These are phyloP conservation scores for Dione juno DNA, from an alignment of 2,888 invertebrate species.

Conservation along the genomic window DNA sequence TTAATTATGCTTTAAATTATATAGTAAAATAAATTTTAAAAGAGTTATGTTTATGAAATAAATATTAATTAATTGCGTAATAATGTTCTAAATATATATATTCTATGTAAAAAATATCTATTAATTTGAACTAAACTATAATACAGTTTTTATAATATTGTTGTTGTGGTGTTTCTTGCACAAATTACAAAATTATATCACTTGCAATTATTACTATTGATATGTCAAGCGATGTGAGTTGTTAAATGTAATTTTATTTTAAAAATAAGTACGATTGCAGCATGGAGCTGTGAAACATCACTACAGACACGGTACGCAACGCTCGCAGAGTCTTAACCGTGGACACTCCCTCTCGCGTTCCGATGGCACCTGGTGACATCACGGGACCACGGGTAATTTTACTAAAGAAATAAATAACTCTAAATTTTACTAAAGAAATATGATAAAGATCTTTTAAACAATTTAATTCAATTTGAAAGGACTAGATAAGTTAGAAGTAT, in stretches of 20 bases:
- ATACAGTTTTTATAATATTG: neutral
- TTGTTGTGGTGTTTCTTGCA: neutral
- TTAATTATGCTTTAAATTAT: constrained; percentile 17
- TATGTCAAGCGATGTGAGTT: no score
- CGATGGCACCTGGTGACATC: constrained; percentile 92
- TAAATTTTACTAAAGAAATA: neutral
- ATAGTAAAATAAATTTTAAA: constrained; percentile 7
- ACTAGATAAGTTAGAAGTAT: no score
- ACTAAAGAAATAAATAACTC: neutral
- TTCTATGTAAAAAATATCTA: neutral
- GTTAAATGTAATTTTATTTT: neutral
- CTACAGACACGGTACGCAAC: constrained; percentile 85
- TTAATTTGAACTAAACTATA: neutral
- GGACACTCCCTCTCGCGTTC: constrained; percentile 87
- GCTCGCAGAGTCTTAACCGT: constrained; percentile 90
- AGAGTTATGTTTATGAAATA: neutral
- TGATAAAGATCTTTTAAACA: no score
- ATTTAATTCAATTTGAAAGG: no score
- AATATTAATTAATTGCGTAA: neutral
- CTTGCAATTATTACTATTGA: neutral
- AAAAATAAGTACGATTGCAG: constrained; percentile 68
- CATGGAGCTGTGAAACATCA: constrained; percentile 86
- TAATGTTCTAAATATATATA: constrained; percentile 13
- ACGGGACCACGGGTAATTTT: constrained; percentile 86
- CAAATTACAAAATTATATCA: neutral